Evolutionary conservation across 2,888 invertebrate species (phyloP).

Genomic region (Gymnocheta viridis): DNA sequence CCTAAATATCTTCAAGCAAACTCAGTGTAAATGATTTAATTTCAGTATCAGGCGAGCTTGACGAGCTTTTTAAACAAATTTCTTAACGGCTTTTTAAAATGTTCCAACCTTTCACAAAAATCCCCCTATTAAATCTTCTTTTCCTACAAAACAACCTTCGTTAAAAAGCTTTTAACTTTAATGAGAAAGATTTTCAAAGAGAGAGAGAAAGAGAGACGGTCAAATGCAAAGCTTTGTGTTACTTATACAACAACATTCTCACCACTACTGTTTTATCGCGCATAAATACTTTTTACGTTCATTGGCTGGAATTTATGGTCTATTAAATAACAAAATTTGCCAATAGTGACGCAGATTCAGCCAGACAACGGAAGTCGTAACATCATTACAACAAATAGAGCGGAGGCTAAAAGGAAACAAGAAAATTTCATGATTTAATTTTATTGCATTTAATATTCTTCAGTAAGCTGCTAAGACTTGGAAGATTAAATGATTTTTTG

Average conservation of each 20-base stretch:
- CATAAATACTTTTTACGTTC: slow-evolving; percentile 27
- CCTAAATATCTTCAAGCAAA: too few species aligned
- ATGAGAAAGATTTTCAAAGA: background rate
- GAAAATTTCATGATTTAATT: too few species aligned
- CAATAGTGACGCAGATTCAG: slow-evolving; percentile 50
- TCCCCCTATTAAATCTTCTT: slow-evolving; percentile 50
- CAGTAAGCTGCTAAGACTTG: too few species aligned
- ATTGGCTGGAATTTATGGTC: slow-evolving; percentile 50
- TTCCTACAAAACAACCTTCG: slow-evolving; percentile 9
- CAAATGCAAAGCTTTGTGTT: background rate
- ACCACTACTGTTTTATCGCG: background rate
- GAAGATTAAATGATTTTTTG: too few species aligned
- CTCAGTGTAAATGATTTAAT: too few species aligned
- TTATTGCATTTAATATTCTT: too few species aligned
- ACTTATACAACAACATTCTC: background rate
- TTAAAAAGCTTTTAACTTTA: slow-evolving; percentile 34
- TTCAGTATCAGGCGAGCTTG: too few species aligned
- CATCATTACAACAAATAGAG: background rate
- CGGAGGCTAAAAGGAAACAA: background rate
- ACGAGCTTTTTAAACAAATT: too few species aligned
- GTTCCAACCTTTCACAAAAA: background rate
- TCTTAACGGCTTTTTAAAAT: background rate
- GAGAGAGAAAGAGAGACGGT: background rate
- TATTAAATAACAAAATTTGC: slow-evolving; percentile 51
- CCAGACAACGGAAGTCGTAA: slow-evolving; percentile 41